Evolutionary conservation across 2,797 vertebrate species (phyloP), one percentile per base, ranked within the genome.

Genomic region (Melanotaenia pygmaea): DNA sequence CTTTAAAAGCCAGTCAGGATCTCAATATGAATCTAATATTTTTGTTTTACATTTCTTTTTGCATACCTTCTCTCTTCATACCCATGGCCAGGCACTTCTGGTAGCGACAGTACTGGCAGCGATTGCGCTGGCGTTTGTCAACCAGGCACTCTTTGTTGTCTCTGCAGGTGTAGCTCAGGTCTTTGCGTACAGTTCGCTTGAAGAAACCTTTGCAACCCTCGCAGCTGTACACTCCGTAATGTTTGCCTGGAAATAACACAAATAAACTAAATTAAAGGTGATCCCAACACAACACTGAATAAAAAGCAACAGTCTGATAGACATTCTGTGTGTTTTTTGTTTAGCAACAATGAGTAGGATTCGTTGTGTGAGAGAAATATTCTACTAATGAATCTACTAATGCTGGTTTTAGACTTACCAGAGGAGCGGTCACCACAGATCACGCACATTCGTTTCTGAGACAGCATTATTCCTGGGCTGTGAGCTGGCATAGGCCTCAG

Each of bases 361-460:
- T 4, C 63, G 47, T 51, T 66, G 56, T 10, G 14, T 72, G 43
- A 8, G 24, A 12, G 4, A 43, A 51, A 51, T 20, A 47, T 4
- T 43, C 38, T 51, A 3, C 30, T 4, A 28, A 11, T 12, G 54
- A 47, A 6, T 43, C 38, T 51, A 3, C 30, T 5, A 28, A 11
- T 8, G 54, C 11, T 63, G 56, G 53, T 75, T 59, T 74, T 54
- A 56, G 51, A 20, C 92, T 92, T 89, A 99, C 98, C 98, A 92
- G 98, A 99, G 64, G 98, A 99, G 86, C 98, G 95, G 91, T 99
- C 98, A 68, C 98, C 97, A 1, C 98, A 99, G 94, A 99, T 99
- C 92, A 97, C 97, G 82, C 98, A 99, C 92, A 99, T 94, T 91
- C 98, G 97, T 93, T 99, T 99, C 87, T 95, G 94, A 80, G 94